Evolutionary conservation across 92 coral and sea anemone genomes (phyloP), one percentile per base, ranked within the genome.

Genomic region (Ricordea florida): DNA sequence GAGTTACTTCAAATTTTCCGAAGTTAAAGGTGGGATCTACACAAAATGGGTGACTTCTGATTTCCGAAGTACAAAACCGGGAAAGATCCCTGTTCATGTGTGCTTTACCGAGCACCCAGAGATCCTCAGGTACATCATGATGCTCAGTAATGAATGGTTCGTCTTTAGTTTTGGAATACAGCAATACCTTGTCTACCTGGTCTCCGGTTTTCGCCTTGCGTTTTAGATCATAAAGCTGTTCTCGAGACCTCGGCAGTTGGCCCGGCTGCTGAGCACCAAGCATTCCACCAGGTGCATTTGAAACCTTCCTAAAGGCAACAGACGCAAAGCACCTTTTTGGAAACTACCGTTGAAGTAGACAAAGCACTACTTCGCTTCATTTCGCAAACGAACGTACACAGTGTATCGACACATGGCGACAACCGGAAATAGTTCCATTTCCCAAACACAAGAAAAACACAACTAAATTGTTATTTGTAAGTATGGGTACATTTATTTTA

Each of bases 161-260:
- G 11, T 78, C 78, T 8, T 23, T 37, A 18, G 33, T 52, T 28
- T 78, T 78, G 10, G 78, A 40, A 51, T 76, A 76, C 9, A 45
- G 46, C 26, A 67, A 25, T 10, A 78, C 68, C 52, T 78, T 57
- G 40, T 78, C 78, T n/a, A 78, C 76, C 17, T 57, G 26, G 27
- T 67, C 84, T 13, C 10, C 21, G 11, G 27, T 28, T 17, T 52
- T 45, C 35, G 17, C 2, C 68, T 67, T 51, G 42, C 56, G 27
- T 32, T 67, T 67, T 26, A 67, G 64, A 29, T 80, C 79, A 44
- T 80, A 69, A 6, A 63, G 21, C 64, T 80, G 85, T 32, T 80
- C 44, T 29, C 62, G 28, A 15, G 81, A 74, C 40, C 84, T 40
- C 11, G 84, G 84, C 7, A 80, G 73, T 37, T 69, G 55, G 14